Conservation (phyloP, 2,113 vertebrate species). For the Hippopotamus amphibius region DNA sequence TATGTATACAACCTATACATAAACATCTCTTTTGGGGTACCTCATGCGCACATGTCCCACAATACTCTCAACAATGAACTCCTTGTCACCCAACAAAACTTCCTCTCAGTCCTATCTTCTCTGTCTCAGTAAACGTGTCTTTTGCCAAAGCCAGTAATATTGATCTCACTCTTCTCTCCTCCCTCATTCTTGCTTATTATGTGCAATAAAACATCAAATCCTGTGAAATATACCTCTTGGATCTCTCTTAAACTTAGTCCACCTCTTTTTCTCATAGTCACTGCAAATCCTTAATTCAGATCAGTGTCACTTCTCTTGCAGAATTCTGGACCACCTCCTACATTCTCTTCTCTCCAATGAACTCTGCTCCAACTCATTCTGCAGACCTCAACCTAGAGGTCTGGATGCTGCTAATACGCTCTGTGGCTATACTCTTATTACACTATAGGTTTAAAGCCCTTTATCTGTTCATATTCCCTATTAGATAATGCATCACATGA, state of each 20-base stretch:
- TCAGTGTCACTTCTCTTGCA: background rate
- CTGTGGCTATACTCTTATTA: background rate
- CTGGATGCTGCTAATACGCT: background rate
- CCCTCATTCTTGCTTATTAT: background rate
- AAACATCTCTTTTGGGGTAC: background rate
- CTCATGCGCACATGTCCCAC: background rate
- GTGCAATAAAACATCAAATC: background rate
- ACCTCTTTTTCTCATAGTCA: background rate
- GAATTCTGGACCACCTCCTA: background rate
- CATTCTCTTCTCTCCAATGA: background rate
- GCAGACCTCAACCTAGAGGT: background rate
- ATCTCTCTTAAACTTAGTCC: background rate
- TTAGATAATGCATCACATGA: background rate
- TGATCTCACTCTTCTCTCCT: background rate
- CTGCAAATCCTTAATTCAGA: background rate
- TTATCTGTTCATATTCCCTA: background rate
- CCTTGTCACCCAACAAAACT: background rate
- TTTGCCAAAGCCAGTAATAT: background rate
- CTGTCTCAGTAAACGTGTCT: background rate
- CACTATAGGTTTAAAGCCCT: background rate
- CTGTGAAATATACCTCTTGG: background rate
- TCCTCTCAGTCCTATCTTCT: background rate
- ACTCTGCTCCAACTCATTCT: background rate
- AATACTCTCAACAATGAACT: background rate
- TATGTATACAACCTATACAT: background rate